Evolutionary conservation across 35 echinoderm and acorn worm species (phyloP).

Genomic region (Apostichopus californicus): DNA sequence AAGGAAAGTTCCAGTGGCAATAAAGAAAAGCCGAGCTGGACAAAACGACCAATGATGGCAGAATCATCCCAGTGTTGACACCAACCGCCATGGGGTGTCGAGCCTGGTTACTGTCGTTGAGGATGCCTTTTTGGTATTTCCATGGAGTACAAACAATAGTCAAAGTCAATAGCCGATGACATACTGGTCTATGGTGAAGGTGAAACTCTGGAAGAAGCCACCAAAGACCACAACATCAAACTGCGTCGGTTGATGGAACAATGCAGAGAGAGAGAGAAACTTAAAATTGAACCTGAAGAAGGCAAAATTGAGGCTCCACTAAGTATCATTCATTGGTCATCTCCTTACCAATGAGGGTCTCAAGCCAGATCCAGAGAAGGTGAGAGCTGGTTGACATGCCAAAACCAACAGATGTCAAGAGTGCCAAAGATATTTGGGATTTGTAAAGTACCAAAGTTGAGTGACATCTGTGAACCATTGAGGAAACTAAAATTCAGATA

Average conservation of each 20-base stretch:
- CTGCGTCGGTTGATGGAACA: constrained; percentile 55
- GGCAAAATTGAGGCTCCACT: constrained; percentile 48
- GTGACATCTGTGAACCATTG: constrained; percentile 12
- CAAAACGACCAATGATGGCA: constrained; percentile 37
- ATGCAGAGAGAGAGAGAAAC: constrained; percentile 59
- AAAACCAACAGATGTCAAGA: constrained; percentile 59
- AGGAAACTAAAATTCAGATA: constrained; percentile 49
- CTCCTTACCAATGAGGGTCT: constrained; percentile 52
- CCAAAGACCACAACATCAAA: constrained; percentile 64
- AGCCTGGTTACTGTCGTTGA: constrained; percentile 62
- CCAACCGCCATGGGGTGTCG: constrained; percentile 72
- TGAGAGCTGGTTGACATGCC: constrained; percentile 56
- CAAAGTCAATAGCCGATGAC: constrained; percentile 21
- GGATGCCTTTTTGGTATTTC: constrained; percentile 76
- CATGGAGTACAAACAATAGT: constrained; percentile 72
- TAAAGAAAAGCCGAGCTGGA: constrained; percentile 58
- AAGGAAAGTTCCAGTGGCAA: constrained; percentile 63
- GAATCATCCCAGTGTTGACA: constrained; percentile 36
- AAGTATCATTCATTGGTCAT: constrained; percentile 65
- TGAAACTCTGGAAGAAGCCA: constrained; percentile 72
- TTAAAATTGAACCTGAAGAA: constrained; percentile 76
- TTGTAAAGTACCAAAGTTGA: constrained; percentile 64
- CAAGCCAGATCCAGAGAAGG: constrained; percentile 57
- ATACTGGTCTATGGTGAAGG: constrained; percentile 74
- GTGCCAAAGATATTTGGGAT: constrained; percentile 66